Base-by-base conservation (phyloP, 2,888 invertebrate species). In the Xylota sylvarum region DNA sequence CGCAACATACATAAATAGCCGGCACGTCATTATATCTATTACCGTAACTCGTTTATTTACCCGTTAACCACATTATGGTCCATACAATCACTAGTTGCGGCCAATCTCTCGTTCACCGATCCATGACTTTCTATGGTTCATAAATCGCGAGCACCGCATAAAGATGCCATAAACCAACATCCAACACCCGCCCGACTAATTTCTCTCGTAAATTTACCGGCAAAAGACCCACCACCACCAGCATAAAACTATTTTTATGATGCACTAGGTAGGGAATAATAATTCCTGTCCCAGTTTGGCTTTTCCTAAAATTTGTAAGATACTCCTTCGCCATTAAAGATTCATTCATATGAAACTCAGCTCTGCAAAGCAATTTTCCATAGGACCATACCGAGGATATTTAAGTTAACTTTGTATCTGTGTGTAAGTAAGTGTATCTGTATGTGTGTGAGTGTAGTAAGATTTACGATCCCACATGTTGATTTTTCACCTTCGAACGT, bases 391-490 rank as follows among this genome's bases (percentile, higher is more conserved):
- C 12, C 6, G 14, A 46, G 43, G 43, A 46, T 46, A 14, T 7
- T 14, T 46, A 35, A 35, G 46, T 35, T 32, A 12, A 19, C 55
- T 55, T 7, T 50, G n/a, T n/a, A 17, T 60, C 12, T 19, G 50
- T 17, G 43, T 60, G 23, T 43, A 40, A 60, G 43, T 80, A 67
- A 23, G 43, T 80, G 73, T 65, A 17, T 60, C 12, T 19, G 50
- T 17, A 32, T 60, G 23, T 43, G 50, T 67, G 43, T 80, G 73
- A 23, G 43, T 80, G 73, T 65, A 52, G 58, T 60, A n/a, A 37
- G 77, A 77, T 82, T 72, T 82, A 82, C 65, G 50, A 19, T 83
- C 65, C 83, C 72, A 83, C 83, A 83, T 83, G 83, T 83, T 83
- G 83, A 83, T 78, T 78, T 78, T 78, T 83, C 67, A 73, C 83